Base-by-base conservation (phyloP, 1,140 invertebrate genomes). In the Drosophila seguyi region DNA sequence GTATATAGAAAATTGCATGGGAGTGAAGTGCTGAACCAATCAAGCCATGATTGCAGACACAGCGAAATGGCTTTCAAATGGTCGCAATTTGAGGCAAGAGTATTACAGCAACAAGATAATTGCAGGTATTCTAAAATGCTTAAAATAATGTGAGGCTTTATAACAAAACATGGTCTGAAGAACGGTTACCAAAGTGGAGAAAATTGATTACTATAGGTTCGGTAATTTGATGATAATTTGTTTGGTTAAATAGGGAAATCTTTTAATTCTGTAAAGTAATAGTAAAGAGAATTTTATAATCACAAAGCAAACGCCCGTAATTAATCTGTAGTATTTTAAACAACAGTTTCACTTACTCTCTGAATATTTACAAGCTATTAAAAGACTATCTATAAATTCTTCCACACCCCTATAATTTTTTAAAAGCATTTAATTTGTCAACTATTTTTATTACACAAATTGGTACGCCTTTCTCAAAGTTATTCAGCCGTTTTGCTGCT, bases 381-480 rank as follows among this genome's bases (percentile, higher is more conserved):
- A 45, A 22, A 18, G 18, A 14, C 47, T 14, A 48, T 39, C 34
- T 63, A 11, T 31, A 47, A 47, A 47, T 62, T 67, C 57, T 48
- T 47, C 18, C 14, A 22, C 34, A 45, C 25, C 22, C n/a, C n/a
- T 53, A 53, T 53, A 53, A 34, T 31, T 20, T 14, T n/a, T 31
- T 8, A 31, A 31, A 31, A 44, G 16, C 22, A 16, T 39, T 48
- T 31, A 66, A 67, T 66, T 66, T 66, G 44, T 39, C 44, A 67
- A 67, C 63, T 58, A 71, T 72, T 73, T 73, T 72, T 41, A 73
- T 72, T 73, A 45, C 52, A 50, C 67, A 59, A 73, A 77, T 55
- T 76, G 45, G 42, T 48, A 57, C 44, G 50, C 57, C 75, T 62
- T 63, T 77, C 69, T n/a, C 44, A 61, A 39, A 41, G 69, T 18